phyloP scores from a whole-genome alignment of 2,113 vertebrate species.

The Recurvirostra avosetta region DNA sequence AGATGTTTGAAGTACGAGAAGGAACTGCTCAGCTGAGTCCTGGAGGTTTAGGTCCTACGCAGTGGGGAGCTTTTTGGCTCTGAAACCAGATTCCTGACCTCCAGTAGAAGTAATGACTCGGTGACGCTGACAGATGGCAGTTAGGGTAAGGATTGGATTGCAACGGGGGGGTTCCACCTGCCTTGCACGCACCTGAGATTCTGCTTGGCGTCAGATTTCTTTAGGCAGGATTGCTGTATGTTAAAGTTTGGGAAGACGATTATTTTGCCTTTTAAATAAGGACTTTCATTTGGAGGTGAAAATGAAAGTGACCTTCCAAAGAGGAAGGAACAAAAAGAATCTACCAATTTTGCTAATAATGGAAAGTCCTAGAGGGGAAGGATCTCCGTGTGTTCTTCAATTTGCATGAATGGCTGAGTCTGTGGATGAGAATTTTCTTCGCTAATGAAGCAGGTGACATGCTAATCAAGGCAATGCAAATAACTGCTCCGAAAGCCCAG shows the following conservation, averaged over 20 bases:
- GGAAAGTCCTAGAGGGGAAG: slow-evolving; percentile 41
- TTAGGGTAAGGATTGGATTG: not conserved
- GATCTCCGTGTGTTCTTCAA: slow-evolving; percentile 15
- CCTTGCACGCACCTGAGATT: not conserved
- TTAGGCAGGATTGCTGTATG: not conserved
- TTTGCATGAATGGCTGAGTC: slow-evolving; percentile 44
- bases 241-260: not conserved
- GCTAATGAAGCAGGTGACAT: slow-evolving; percentile 43
- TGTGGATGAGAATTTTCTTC: slow-evolving; percentile 10
- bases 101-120: not conserved
- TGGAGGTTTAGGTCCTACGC: not conserved
- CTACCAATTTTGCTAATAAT: slow-evolving; percentile 41
- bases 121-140: not conserved
- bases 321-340: slow-evolving; percentile 26
- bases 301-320: slow-evolving; percentile 35
- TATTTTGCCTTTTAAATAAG: not conserved
- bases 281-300: not conserved
- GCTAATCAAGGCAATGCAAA: slow-evolving; percentile 54
- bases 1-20: not conserved
- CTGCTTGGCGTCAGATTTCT: not conserved
- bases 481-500: not conserved
- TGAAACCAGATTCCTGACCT: not conserved
- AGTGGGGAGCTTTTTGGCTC: not conserved
- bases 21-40: not conserved
- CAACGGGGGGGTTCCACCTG: not conserved